Evolutionary conservation across 2,113 vertebrate genomes (phyloP), one percentile per base, ranked within the genome.

Genomic region (Mastomys coucha): DNA sequence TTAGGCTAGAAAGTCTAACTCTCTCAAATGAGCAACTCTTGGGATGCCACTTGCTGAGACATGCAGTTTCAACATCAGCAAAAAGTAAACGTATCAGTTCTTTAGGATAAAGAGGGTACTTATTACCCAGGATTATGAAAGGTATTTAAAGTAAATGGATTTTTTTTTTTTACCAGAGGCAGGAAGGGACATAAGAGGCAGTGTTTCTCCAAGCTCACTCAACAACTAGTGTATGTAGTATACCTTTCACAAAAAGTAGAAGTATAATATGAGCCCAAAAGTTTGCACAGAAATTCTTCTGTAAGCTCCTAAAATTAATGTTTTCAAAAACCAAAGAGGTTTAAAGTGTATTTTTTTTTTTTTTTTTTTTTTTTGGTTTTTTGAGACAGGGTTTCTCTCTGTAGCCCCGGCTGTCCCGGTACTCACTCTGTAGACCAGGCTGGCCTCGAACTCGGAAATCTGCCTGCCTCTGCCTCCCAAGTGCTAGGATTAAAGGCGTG

Each of bases 281-380:
- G 42, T 94, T 91, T 49, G 67, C 7, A 45, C 77, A 91, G 7
- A 28, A 73, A 76, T 96, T n/a, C 69, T 87, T 70, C 69, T n/a
- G 72, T 9, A 88, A 8, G 16, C 4, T 28, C n/a, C 19, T 33
- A 9, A 97, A 93, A 56, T 67, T n/a, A 90, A 70, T 91, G 60
- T 42, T 88, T 86, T 92, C n/a, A 67, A 95, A 81, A 45, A 67
- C 75, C 77, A 20, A 88, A 81, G 33, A 94, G 9, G n/a, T n/a
- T n/a, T n/a, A n/a, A 72, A 73, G 42, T 16, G 1, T 69, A 20
- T 7, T 7, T 45, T 53, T 56, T n/a, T n/a, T n/a, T n/a, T n/a
- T n/a, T n/a, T n/a, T n/a, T n/a, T n/a, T n/a, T n/a, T n/a, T n/a
- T n/a, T n/a, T n/a, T n/a, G n/a, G n/a, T n/a, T n/a, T n/a, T n/a